phyloP scores from a whole-genome alignment of 2,797 vertebrate genomes.

The Chromis chromis region DNA sequence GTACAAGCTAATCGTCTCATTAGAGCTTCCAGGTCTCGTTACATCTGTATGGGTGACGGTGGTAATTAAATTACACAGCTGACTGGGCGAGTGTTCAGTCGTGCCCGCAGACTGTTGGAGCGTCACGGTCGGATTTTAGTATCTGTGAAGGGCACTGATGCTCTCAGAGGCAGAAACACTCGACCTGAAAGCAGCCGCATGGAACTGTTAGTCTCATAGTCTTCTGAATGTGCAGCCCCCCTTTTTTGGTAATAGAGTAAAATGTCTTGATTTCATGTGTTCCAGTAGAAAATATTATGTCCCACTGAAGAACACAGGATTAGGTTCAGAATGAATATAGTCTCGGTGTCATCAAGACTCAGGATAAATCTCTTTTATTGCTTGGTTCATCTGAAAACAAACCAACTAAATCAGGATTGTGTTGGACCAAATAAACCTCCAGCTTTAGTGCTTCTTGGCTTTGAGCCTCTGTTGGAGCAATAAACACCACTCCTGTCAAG shows the following conservation, averaged over 20 bases:
- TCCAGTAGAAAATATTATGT: not conserved
- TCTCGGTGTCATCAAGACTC: not conserved
- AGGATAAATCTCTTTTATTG: not conserved
- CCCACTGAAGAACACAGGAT: not conserved
- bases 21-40: constrained; percentile 55
- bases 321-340: not conserved
- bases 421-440: too few species aligned
- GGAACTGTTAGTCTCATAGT: not conserved
- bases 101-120: constrained; percentile 2
- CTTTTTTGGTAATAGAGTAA: not conserved
- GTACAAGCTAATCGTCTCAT: constrained; percentile 65
- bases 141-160: constrained; percentile 34
- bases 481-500: too few species aligned
- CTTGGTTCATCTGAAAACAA: not conserved
- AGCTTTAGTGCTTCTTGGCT: not conserved
- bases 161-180: not conserved
- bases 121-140: constrained; percentile 29
- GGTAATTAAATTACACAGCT: constrained; percentile 62
- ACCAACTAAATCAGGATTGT: not conserved
- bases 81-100: constrained; percentile 32
- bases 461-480: too few species aligned
- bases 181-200: not conserved
- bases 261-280: not conserved
- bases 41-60: constrained; percentile 40
- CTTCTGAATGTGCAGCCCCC: not conserved